phyloP scores from a whole-genome alignment of 2,113 vertebrate genomes.

The Lanius collurio region DNA sequence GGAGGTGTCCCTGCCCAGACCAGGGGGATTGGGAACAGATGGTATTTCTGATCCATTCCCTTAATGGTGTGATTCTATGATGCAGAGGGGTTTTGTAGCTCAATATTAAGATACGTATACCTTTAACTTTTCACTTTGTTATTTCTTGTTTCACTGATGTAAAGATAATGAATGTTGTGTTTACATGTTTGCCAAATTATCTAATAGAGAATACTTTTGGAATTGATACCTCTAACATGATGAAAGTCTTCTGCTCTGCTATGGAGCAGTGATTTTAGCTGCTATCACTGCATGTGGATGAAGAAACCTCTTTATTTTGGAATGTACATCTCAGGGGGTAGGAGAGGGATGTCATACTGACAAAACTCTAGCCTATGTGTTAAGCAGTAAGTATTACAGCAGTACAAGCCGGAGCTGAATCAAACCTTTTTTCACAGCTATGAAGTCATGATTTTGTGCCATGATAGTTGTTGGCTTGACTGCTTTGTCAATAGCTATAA shows the following conservation, averaged over 20 bases:
- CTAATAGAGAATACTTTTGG: background rate
- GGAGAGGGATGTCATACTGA: background rate
- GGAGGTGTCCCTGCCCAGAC: background rate
- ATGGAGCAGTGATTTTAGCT: background rate
- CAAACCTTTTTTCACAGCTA: background rate
- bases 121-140: background rate
- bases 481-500: background rate
- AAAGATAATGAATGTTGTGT: background rate
- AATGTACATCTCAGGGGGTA: accelerated
- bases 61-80: background rate
- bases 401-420: background rate
- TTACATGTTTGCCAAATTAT: background rate
- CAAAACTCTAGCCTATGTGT: background rate
- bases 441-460: background rate
- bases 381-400: background rate
- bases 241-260: background rate
- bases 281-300: background rate
- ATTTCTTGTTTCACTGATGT: background rate
- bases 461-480: background rate
- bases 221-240: background rate
- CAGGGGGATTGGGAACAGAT: accelerated
- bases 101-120: background rate
- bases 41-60: background rate
- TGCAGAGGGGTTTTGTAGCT: background rate
- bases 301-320: background rate